phyloP scores from a whole-genome alignment of 2,113 vertebrate species.

The Tauraco erythrolophus region DNA sequence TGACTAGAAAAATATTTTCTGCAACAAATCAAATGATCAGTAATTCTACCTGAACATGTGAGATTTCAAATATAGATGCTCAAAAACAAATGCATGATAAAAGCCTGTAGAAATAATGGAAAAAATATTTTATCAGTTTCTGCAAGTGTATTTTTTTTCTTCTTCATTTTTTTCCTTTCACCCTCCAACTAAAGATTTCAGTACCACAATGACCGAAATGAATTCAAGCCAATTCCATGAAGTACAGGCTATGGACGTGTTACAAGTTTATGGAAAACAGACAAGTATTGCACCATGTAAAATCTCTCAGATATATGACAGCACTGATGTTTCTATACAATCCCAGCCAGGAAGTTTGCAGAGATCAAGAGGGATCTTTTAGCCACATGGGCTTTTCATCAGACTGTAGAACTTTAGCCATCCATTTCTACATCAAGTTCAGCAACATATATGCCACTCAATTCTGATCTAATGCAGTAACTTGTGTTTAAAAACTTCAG shows the following conservation, averaged over 20 bases:
- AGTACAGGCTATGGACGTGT: not conserved
- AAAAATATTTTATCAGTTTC: not conserved
- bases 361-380: not conserved
- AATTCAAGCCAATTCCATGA: not conserved
- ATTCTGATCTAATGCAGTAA: not conserved
- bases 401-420: not conserved
- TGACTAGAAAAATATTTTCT: no score
- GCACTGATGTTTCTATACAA: accelerated
- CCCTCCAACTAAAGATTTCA: not conserved
- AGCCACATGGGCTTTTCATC: not conserved
- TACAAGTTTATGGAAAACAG: not conserved
- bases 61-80: not conserved
- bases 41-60: not conserved
- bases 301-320: not conserved
- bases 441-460: not conserved
- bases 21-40: not conserved
- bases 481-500: not conserved
- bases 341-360: not conserved
- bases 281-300: not conserved
- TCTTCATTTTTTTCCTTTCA: not conserved
- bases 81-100: not conserved
- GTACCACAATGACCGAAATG: not conserved
- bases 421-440: not conserved
- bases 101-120: not conserved
- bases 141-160: not conserved